These are phyloP conservation scores for Drymodes brunneopygia DNA, from an alignment of 2,113 vertebrate species.

Conservation along the genomic window DNA sequence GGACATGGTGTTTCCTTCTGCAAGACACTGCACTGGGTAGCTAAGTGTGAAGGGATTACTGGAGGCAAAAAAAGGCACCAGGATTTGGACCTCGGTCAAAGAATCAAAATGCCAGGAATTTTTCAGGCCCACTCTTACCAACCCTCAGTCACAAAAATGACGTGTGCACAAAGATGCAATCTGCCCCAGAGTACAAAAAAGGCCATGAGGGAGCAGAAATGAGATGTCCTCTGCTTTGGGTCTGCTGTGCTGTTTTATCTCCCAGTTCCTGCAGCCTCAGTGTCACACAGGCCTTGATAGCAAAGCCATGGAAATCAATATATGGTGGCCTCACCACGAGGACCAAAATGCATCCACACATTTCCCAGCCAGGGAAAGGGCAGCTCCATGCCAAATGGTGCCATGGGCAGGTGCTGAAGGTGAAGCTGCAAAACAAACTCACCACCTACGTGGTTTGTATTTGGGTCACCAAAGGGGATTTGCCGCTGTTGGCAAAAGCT, in stretches of 20 bases:
- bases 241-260: neutral
- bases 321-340: accelerated
- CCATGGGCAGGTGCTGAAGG: neutral
- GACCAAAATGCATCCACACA: neutral
- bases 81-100: neutral
- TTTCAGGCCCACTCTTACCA: neutral
- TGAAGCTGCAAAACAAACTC: neutral
- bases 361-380: neutral
- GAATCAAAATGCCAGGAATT: neutral
- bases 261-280: neutral
- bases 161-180: neutral
- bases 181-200: neutral
- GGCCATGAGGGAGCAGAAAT: neutral
- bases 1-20: neutral
- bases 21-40: neutral
- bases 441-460: accelerated
- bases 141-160: neutral
- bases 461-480: accelerated
- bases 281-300: accelerated
- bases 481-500: accelerated
- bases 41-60: neutral
- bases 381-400: neutral
- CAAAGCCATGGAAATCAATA: neutral
- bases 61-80: neutral
- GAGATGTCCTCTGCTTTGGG: neutral